Percentiles rank a stretch among this genome's conserved stretches.
phyloP scores from a whole-genome alignment of 2,888 invertebrate species.

The Andrena dorsata region DNA sequence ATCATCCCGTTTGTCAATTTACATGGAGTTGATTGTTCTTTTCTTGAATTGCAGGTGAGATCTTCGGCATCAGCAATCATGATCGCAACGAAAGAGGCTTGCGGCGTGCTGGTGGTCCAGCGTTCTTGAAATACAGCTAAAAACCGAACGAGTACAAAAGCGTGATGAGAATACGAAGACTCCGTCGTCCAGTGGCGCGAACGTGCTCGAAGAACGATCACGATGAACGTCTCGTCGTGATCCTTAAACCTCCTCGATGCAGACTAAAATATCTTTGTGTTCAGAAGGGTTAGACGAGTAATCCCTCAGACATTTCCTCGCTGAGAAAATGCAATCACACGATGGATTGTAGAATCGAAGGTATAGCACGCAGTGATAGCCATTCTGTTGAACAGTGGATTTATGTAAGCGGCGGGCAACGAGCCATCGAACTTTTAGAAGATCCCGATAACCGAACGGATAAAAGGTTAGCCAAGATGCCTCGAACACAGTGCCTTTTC shows the following conservation, averaged over 20 bases:
- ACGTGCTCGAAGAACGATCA: background rate
- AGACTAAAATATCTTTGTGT: constrained; percentile 51
- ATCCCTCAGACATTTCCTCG: constrained; percentile 21
- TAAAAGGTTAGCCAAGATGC: background rate
- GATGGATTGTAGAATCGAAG: constrained; percentile 13
- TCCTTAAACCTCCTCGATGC: constrained; percentile 27
- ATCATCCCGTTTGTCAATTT: too few species aligned
- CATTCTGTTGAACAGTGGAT: background rate
- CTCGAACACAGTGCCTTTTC: constrained; percentile 33
- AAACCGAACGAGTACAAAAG: constrained; percentile 28
- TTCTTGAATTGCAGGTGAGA: constrained; percentile 59
- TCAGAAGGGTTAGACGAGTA: constrained; percentile 41
- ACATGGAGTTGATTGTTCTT: background rate
- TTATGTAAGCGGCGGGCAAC: background rate
- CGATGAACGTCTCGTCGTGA: constrained; percentile 6
- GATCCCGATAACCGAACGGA: background rate
- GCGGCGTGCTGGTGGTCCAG: constrained; percentile 50
- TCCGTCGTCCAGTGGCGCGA: constrained; percentile 28
- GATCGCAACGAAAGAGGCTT: constrained; percentile 49
- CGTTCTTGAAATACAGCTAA: constrained; percentile 29
- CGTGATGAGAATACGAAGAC: constrained; percentile 38
- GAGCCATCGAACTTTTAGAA: constrained; percentile 6
- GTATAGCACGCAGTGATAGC: background rate
- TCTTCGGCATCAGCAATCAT: constrained; percentile 2
- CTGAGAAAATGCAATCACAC: constrained; percentile 19